Conservation (phyloP, 2,797 vertebrate species). For the Peromyscus eremicus region DNA sequence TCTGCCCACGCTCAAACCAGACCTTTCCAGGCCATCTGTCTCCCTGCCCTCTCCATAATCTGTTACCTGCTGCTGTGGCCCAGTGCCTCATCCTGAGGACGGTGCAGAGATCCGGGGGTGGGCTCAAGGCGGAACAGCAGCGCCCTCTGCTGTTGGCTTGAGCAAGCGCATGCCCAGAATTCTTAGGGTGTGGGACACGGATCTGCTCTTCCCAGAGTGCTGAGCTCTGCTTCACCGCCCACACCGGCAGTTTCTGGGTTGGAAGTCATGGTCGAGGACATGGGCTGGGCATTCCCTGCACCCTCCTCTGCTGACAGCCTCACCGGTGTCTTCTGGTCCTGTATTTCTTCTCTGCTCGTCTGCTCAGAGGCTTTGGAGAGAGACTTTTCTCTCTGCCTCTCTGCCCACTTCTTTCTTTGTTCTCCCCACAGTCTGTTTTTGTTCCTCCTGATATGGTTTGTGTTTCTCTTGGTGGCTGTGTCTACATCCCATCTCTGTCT, state of each 20-base stretch:
- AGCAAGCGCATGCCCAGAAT: background rate
- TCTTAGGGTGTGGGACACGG: background rate
- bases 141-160: constrained; percentile 71
- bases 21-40: constrained; percentile 90
- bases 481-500: constrained; percentile 73
- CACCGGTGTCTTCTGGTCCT: constrained; percentile 85
- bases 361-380: constrained; percentile 93
- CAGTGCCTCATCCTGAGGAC: constrained; percentile 76
- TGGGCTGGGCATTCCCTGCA: constrained; percentile 80
- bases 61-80: constrained; percentile 90
- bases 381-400: constrained; percentile 90
- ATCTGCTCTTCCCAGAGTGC: constrained; percentile 36
- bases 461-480: constrained; percentile 78
- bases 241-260: background rate
- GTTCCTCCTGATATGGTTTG: constrained; percentile 84
- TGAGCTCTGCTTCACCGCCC: constrained; percentile 18
- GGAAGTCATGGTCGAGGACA: constrained; percentile 31
- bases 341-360: constrained; percentile 86
- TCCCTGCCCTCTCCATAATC: constrained; percentile 88
- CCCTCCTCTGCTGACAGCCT: constrained; percentile 87
- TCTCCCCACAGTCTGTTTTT: constrained; percentile 89
- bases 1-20: constrained; percentile 86
- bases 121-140: background rate
- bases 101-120: constrained; percentile 77
- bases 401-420: constrained; percentile 87